Percentiles rank a stretch among this genome's conserved stretches.
Evolutionary conservation across 2,888 invertebrate species (phyloP).

Genomic region (Parapristionchus giblindavisi): DNA sequence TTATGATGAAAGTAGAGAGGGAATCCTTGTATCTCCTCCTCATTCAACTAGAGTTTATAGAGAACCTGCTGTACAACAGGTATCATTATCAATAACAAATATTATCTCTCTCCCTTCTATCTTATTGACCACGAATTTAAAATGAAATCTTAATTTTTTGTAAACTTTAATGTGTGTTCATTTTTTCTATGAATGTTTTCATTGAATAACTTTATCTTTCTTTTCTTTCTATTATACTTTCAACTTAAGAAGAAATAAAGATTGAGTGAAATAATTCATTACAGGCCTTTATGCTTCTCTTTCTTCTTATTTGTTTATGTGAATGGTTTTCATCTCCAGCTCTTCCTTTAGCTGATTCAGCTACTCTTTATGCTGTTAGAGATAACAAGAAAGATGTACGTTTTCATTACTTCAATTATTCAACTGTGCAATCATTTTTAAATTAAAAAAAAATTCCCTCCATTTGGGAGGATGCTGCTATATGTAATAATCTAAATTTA

Average conservation of each 20-base stretch:
- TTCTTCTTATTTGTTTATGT: slow-evolving; percentile 87
- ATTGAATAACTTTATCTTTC: neutral
- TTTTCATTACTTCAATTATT: neutral
- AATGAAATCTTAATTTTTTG: too few species aligned
- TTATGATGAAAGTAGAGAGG: slow-evolving; percentile 63
- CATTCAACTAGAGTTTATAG: slow-evolving; percentile 93
- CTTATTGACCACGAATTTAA: too few species aligned
- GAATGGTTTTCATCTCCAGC: slow-evolving; percentile 83
- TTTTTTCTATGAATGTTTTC: neutral
- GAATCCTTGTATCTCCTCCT: slow-evolving; percentile 77
- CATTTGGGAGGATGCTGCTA: neutral
- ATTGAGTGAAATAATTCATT: neutral
- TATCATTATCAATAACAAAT: too few species aligned
- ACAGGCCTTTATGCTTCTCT: slow-evolving; percentile 86
- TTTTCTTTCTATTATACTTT: neutral
- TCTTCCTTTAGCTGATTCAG: slow-evolving; percentile 65
- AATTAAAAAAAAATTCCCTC: neutral
- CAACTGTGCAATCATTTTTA: neutral
- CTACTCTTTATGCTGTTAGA: slow-evolving; percentile 62
- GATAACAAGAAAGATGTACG: slow-evolving; percentile 64
- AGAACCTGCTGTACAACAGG: slow-evolving; percentile 81
- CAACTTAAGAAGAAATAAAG: neutral
- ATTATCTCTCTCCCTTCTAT: too few species aligned
- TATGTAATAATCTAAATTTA: neutral
- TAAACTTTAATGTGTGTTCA: too few species aligned